phyloP scores from a whole-genome alignment of 2,113 vertebrate genomes.

The Thalassoma bifasciatum region DNA sequence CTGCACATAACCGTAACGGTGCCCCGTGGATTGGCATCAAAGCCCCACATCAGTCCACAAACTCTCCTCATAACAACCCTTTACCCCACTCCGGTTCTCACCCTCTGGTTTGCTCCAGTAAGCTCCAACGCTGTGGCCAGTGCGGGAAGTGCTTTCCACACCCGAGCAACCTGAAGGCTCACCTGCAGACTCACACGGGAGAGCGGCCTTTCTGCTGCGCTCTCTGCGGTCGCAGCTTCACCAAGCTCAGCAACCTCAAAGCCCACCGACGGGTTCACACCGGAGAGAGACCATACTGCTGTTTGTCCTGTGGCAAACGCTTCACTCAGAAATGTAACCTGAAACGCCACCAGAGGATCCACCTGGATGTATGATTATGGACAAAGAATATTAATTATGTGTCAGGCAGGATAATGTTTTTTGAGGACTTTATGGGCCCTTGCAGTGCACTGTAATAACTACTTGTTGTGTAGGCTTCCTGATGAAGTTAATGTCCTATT shows the following conservation, averaged over 20 bases:
- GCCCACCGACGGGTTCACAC: slow-evolving; percentile 84
- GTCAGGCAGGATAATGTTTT: too few relatives aligned
- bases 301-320: slow-evolving; percentile 83
- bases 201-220: slow-evolving; percentile 84
- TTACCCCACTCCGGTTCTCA: slow-evolving; percentile 44
- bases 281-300: slow-evolving; percentile 83
- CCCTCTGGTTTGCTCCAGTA: slow-evolving; percentile 38
- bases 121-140: slow-evolving; percentile 75
- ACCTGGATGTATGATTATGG: slow-evolving; percentile 65
- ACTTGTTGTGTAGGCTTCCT: background rate
- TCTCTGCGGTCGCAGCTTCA: slow-evolving; percentile 85
- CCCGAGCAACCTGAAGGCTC: slow-evolving; percentile 82
- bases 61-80: slow-evolving; percentile 43
- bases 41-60: slow-evolving; percentile 56
- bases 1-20: slow-evolving; percentile 50
- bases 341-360: slow-evolving; percentile 84
- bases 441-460: slow-evolving; percentile 3
- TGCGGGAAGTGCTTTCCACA: slow-evolving; percentile 84
- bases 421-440: too few relatives aligned
- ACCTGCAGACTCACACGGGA: slow-evolving; percentile 79
- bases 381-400: background rate
- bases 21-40: slow-evolving; percentile 56
- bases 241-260: slow-evolving; percentile 84
- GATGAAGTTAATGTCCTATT: slow-evolving; percentile 31
- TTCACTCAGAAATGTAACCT: slow-evolving; percentile 86